phyloP scores from a whole-genome alignment of 2,113 vertebrate genomes.

The Struthidea cinerea region DNA sequence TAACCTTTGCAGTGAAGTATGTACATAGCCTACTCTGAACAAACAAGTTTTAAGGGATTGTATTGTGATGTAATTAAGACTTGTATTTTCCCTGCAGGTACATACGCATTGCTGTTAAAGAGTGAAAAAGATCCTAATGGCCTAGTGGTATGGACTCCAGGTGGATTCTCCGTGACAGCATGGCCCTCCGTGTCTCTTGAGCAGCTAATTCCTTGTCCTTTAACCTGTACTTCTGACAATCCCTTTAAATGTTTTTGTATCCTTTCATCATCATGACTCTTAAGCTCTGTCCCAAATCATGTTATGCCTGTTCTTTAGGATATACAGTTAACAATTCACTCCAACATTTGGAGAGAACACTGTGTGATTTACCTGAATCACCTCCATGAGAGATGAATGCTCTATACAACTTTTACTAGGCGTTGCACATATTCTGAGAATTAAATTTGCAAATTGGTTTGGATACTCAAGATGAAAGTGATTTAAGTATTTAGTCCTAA shows the following conservation, averaged over 20 bases:
- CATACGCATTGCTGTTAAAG: fast-evolving
- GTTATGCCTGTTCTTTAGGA: neutral
- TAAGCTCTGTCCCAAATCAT: neutral
- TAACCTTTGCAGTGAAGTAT: neutral
- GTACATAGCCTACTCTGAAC: neutral
- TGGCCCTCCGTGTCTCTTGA: neutral
- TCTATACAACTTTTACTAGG: neutral
- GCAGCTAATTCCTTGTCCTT: neutral
- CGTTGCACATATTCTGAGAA: neutral
- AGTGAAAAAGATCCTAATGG: neutral
- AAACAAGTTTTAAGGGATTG: neutral
- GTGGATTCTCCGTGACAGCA: fast-evolving
- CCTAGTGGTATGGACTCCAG: neutral
- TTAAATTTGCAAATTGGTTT: neutral
- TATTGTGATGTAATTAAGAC: neutral
- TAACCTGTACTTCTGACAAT: neutral
- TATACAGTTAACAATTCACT: neutral
- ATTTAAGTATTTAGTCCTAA: neutral
- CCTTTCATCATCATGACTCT: neutral
- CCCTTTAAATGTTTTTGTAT: neutral
- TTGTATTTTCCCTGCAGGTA: neutral
- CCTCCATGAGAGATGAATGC: neutral
- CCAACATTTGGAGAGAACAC: neutral
- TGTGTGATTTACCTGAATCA: neutral
- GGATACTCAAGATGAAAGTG: neutral